A percentile compares a stretch with the other conserved stretches of the same genome.
Evolutionary conservation across 2,888 invertebrate genomes (phyloP).

Genomic region (Apamea sordens): DNA sequence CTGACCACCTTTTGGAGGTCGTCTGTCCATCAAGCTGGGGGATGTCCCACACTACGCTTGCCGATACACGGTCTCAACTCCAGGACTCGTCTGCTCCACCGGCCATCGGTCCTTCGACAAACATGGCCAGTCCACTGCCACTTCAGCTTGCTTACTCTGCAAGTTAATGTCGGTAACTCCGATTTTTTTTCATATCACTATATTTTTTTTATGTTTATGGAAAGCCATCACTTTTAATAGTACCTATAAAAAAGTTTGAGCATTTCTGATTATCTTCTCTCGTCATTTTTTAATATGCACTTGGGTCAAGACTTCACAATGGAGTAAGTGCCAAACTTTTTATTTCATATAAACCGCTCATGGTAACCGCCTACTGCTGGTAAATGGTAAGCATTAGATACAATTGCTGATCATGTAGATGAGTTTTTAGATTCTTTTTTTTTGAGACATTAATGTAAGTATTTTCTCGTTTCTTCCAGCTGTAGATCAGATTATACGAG

Average conservation of each 20-base stretch:
- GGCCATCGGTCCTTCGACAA: too few relatives aligned
- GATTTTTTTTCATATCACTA: constrained; percentile 18
- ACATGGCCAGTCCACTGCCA: too few relatives aligned
- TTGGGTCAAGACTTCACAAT: neutral
- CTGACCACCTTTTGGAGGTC: too few relatives aligned
- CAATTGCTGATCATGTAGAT: neutral
- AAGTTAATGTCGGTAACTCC: neutral
- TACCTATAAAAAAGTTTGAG: neutral
- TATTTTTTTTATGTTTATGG: constrained; percentile 7
- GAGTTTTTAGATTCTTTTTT: neutral
- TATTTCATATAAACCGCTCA: constrained; percentile 15
- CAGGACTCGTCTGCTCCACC: too few relatives aligned
- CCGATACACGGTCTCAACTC: neutral
- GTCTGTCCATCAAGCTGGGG: too few relatives aligned
- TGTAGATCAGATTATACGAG: neutral
- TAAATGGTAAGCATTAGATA: neutral
- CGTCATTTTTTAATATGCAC: neutral
- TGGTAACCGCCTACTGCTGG: neutral
- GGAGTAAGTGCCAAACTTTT: constrained; percentile 21
- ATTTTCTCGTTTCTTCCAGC: neutral
- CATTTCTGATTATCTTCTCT: neutral
- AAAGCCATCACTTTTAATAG: constrained; percentile 13
- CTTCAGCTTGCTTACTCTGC: too few relatives aligned
- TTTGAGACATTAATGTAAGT: neutral
- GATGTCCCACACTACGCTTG: neutral